Conservation (phyloP, 2,113 vertebrate genomes). For the Rana temporaria region DNA sequence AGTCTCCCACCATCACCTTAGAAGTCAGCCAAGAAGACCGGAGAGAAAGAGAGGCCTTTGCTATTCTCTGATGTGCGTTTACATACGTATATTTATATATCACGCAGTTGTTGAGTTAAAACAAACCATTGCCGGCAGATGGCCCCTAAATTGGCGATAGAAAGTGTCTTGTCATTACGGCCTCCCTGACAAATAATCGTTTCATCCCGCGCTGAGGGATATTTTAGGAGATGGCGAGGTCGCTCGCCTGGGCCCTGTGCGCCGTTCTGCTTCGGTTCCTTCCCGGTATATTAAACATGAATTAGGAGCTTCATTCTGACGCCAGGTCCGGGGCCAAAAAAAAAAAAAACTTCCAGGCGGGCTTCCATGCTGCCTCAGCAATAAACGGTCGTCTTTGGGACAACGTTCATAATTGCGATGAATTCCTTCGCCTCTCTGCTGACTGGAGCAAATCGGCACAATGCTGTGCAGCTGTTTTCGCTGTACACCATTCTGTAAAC, state of each 20-base stretch:
- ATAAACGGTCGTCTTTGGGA: conserved; percentile 32
- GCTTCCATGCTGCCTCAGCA: conserved; percentile 40
- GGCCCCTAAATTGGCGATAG: background rate
- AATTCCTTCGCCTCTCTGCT: conserved; percentile 42
- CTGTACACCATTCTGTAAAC: conserved; percentile 39
- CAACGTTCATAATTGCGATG: conserved; percentile 42
- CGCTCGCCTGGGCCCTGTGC: background rate
- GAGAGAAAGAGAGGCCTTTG: background rate
- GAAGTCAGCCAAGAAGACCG: no score
- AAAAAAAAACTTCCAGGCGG: background rate
- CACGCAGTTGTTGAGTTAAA: background rate
- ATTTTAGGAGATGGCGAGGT: conserved; percentile 26
- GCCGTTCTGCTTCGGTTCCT: conserved; percentile 24
- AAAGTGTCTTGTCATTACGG: background rate
- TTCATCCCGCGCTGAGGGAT: conserved; percentile 4
- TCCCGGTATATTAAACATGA: conserved; percentile 45
- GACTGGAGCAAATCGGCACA: conserved; percentile 18
- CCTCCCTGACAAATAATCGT: conserved; percentile 18
- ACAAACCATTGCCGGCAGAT: conserved; percentile 18
- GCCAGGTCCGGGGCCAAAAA: conserved; percentile 14
- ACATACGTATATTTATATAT: background rate
- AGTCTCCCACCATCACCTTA: no score
- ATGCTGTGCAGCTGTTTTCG: conserved; percentile 32
- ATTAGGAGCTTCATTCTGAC: conserved; percentile 15
- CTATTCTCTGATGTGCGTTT: background rate